phyloP scores from a whole-genome alignment of 2,797 vertebrate species.

The Falco concolor region DNA sequence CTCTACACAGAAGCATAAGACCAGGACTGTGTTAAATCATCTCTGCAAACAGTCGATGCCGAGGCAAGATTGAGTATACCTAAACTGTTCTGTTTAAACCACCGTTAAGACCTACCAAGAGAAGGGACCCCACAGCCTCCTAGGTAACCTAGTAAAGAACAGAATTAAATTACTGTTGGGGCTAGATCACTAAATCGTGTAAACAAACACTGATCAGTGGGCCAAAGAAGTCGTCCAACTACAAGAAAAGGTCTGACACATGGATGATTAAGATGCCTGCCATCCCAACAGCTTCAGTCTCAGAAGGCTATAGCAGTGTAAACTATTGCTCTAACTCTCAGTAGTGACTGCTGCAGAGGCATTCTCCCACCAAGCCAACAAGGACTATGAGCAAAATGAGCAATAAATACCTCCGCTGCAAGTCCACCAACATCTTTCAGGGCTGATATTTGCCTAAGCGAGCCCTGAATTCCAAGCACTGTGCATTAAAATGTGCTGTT shows the following conservation, averaged over 20 bases:
- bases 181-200: background rate
- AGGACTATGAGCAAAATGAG: background rate
- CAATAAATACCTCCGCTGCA: background rate
- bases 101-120: background rate
- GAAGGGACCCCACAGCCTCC: background rate
- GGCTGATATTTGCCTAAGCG: background rate
- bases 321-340: background rate
- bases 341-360: background rate
- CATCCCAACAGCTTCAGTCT: background rate
- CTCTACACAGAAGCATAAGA: background rate
- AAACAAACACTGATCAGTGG: background rate
- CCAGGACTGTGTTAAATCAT: background rate
- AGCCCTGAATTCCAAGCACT: slow-evolving; percentile 37
- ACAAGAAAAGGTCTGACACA: background rate
- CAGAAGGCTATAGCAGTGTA: background rate
- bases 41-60: background rate
- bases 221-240: background rate
- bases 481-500: slow-evolving; percentile 13
- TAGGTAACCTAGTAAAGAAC: background rate
- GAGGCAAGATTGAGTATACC: background rate
- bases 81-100: background rate
- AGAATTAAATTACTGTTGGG: background rate
- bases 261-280: background rate
- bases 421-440: background rate
- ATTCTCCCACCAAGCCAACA: background rate